Evolutionary conservation across 1,140 invertebrate species (phyloP), one percentile per base, ranked within the genome.

Genomic region (Tachypleus tridentatus): DNA sequence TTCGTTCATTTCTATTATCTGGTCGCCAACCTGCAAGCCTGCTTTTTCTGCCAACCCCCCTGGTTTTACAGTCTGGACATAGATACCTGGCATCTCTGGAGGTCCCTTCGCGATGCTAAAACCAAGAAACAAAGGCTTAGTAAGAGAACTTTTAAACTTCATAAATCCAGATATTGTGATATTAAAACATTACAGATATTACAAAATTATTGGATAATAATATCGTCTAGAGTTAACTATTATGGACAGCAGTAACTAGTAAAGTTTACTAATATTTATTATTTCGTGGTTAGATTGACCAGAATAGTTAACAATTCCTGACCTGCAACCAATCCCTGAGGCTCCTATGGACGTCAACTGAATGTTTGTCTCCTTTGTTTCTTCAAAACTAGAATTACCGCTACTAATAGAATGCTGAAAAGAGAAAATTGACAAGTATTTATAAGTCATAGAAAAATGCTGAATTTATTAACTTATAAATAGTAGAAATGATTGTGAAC

Each of bases 1-100:
- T 70, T 89, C 90, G 74, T 97, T 97, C 76, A 93, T 94, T 72
- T 87, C 85, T 29, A 95, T 75, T 58, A 97, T 93, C 74, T 96
- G 90, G 77, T 97, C 93, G 2, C 93, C 93, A 1, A 90, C 87
- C 74, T 89, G 82, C 7, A 97, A 77, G 0, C 93, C 93, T 3
- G 89, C 87, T 68, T 91, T 87, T 62, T 88, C 79, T 0, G 92
- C 93, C 61, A 94, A 84, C 50, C 92, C 91, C 3, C 86, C 86
- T 70, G 90, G 87, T 75, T 89, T 87, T n/a, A 92, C 93, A 69
- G 89, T 91, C 80, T 96, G 87, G 6, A 93, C 84, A 74, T 89
- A 93, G 64, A 93, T 91, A 8, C 91, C 91, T 2, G 88, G 88
- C 72, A 85, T 86, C 82, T 88, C 87, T 4, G 58, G 51, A 7